Evolutionary conservation across 2,797 vertebrate genomes (phyloP).

Genomic region (Cygnus olor): DNA sequence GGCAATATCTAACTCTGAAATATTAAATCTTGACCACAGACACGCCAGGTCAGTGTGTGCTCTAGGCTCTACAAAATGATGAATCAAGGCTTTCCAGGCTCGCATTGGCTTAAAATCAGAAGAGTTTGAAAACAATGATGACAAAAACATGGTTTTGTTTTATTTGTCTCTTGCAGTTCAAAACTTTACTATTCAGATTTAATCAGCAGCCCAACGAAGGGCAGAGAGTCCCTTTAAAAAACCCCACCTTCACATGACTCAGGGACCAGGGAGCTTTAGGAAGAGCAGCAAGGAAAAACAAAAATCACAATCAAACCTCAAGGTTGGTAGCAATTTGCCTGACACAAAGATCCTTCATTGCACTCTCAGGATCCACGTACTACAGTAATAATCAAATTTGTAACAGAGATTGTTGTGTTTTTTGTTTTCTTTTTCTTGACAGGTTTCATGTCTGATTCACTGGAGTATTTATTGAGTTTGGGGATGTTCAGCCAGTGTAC

Average conservation of each 20-base stretch:
- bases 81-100: not conserved
- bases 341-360: not conserved
- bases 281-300: not conserved
- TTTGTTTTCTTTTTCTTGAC: slow-evolving; percentile 26
- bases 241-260: not conserved
- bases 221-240: not conserved
- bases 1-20: not conserved
- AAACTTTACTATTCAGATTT: not conserved
- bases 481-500: slow-evolving; percentile 18
- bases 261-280: not conserved
- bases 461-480: slow-evolving; percentile 16
- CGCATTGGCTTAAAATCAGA: not conserved
- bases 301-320: not conserved
- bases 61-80: not conserved
- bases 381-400: not conserved
- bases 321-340: not conserved
- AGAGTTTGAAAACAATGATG: not conserved
- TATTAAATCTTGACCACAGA: not conserved
- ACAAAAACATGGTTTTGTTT: not conserved
- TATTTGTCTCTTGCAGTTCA: not conserved
- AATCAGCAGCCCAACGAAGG: not conserved
- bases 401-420: not conserved
- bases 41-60: not conserved
- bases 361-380: not conserved
- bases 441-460: slow-evolving; percentile 27